Conservation (phyloP, 2,888 invertebrate genomes). For the Rhogogaster chlorosoma region DNA sequence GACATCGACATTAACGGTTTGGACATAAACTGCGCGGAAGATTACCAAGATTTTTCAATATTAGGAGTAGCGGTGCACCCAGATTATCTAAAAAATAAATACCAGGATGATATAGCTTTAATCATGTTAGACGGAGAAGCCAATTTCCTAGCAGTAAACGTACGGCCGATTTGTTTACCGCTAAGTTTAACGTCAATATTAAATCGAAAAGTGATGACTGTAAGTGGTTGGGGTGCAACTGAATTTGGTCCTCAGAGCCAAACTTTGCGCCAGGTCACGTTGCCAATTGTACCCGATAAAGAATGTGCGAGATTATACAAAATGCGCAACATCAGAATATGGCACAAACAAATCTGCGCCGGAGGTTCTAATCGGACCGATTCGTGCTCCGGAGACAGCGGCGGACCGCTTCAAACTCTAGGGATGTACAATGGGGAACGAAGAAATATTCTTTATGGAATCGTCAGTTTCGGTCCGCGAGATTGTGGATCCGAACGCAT, state of each 20-base stretch:
- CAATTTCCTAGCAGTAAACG: constrained; percentile 58
- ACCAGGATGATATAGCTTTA: constrained; percentile 65
- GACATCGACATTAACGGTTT: constrained; percentile 57
- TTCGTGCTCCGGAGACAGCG: constrained; percentile 69
- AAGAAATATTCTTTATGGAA: constrained; percentile 61
- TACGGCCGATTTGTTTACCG: constrained; percentile 66
- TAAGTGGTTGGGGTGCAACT: constrained; percentile 67
- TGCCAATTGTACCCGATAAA: constrained; percentile 55
- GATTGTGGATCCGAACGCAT: constrained; percentile 58
- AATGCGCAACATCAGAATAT: constrained; percentile 53
- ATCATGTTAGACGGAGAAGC: constrained; percentile 59
- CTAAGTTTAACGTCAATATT: constrained; percentile 50
- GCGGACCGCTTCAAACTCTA: constrained; percentile 66
- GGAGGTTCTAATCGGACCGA: constrained; percentile 62
- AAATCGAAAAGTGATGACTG: constrained; percentile 51
- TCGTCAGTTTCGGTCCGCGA: constrained; percentile 67
- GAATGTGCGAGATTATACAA: constrained; percentile 57
- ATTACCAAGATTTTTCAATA: constrained; percentile 64
- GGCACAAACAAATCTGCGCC: constrained; percentile 66
- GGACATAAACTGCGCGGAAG: constrained; percentile 61
- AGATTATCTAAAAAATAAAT: constrained; percentile 56
- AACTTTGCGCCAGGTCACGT: constrained; percentile 57
- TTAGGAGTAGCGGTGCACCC: constrained; percentile 60
- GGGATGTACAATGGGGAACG: constrained; percentile 53
- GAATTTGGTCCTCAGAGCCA: constrained; percentile 56